Base-by-base conservation (phyloP, 2,888 invertebrate genomes). In the Diarsia mendica region DNA sequence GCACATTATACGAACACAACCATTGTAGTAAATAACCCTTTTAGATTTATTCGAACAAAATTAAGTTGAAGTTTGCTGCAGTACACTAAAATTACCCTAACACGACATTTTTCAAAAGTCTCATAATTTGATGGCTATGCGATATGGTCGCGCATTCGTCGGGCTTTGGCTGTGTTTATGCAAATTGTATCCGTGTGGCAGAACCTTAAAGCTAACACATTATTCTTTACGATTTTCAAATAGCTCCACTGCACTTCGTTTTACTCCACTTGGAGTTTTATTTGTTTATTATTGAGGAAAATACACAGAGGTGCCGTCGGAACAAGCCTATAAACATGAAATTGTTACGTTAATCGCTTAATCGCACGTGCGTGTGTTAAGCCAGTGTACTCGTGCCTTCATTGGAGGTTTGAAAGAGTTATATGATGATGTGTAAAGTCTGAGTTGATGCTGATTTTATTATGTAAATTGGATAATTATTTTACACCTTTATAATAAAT, bases 261-360 rank as follows among this genome's bases (percentile, higher is more conserved):
- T 71, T 71, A 68, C 48, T 67, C 20, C 48, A 72, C 77, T 67
- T 79, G 28, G 69, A 51, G 39, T 76, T 77, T 71, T 80, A 80
- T 80, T 80, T 70, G 76, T 80, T 79, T 79, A 82, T 79, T 79
- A 82, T 76, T 58, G 67, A 71, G 65, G 67, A 68, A 77, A 83
- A 80, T 67, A 80, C 69, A 70, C 65, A 66, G n/a, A 72, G 67
- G 71, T 58, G 65, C 64, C 49, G 63, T 73, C 60, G 28, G 39
- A 71, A 72, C 77, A 83, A 67, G 72, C 72, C 61, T 73, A 77
- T 80, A 77, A 73, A 84, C 77, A 73, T 77, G 68, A 69, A 84
- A 83, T 77, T 66, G 73, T 73, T 68, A 80, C 44, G 65, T 65
- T 77, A 77, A 83, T 80, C 71, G 63, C 80, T 83, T 63, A 80